Evolutionary conservation across 2,888 invertebrate genomes (phyloP).

Genomic region (Leucophora obtusa): DNA sequence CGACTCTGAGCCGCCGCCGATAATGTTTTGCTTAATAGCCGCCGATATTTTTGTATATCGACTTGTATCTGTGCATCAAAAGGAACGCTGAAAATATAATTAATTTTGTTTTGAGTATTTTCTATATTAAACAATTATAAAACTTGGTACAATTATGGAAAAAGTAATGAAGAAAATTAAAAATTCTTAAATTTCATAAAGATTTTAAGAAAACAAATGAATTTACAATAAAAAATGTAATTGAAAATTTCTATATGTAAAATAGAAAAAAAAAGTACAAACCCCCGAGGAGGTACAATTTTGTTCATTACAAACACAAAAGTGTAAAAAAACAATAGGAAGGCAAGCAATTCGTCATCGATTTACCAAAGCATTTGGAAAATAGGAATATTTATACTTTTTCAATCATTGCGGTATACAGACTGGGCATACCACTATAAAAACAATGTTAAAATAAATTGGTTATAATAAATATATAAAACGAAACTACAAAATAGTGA

Average conservation of each 20-base stretch:
- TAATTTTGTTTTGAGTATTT: not conserved
- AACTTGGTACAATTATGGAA: not conserved
- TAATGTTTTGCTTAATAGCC: too few species aligned
- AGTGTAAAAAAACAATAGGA: conserved; percentile 41
- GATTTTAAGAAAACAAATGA: not conserved
- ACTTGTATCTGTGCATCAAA: not conserved
- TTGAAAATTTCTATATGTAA: conserved; percentile 43
- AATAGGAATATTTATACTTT: conserved; percentile 33
- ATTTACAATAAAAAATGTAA: not conserved
- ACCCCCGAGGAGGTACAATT: conserved; percentile 41
- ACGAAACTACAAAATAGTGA: not conserved
- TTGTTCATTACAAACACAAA: conserved; percentile 29
- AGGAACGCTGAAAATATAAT: not conserved
- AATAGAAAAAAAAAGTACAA: conserved; percentile 25
- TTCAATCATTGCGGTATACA: not conserved
- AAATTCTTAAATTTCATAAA: not conserved
- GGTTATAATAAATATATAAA: not conserved
- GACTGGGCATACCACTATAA: conserved; percentile 8
- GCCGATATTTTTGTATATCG: too few species aligned
- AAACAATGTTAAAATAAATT: conserved; percentile 23
- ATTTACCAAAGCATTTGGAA: conserved; percentile 72
- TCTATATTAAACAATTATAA: not conserved
- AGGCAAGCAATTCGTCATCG: conserved; percentile 74
- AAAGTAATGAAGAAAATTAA: not conserved
- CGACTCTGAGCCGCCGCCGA: too few species aligned